Evolutionary conservation across 2,888 invertebrate species (phyloP).

Genomic region (Rhopalosiphum nymphaeae): DNA sequence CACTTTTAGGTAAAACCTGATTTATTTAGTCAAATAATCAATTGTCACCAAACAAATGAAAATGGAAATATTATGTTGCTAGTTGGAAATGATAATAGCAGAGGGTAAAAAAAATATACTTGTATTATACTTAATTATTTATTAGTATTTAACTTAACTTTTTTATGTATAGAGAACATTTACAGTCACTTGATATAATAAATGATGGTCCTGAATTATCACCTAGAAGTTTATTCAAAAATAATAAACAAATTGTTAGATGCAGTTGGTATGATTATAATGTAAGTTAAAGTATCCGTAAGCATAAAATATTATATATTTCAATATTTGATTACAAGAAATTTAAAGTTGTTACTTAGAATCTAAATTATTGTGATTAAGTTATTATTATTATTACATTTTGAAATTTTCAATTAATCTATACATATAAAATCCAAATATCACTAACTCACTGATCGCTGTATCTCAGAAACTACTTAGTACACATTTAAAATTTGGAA

Average conservation of each 20-base stretch:
- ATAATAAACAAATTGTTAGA: constrained; percentile 81
- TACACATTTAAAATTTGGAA: no score
- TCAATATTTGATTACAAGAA: neutral
- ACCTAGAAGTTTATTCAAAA: constrained; percentile 74
- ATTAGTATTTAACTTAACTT: neutral
- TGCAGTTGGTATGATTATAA: constrained; percentile 75
- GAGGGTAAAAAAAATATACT: constrained; percentile 71
- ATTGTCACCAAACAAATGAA: constrained; percentile 68
- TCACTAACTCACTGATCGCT: no score
- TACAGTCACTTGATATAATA: constrained; percentile 69
- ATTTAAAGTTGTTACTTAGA: neutral
- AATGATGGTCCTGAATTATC: constrained; percentile 73
- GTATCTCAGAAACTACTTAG: no score
- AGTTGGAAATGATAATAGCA: constrained; percentile 76
- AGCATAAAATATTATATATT: neutral
- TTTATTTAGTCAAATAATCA: constrained; percentile 40
- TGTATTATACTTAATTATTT: neutral
- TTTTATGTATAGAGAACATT: constrained; percentile 65
- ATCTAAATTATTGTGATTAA: neutral
- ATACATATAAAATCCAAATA: neutral
- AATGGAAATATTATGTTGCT: constrained; percentile 74
- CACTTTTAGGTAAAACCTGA: constrained; percentile 48
- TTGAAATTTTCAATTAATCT: neutral
- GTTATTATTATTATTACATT: neutral
- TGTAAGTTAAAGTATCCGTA: constrained; percentile 29